phyloP scores from a whole-genome alignment of 2,797 vertebrate genomes.

The Silurus aristotelis region DNA sequence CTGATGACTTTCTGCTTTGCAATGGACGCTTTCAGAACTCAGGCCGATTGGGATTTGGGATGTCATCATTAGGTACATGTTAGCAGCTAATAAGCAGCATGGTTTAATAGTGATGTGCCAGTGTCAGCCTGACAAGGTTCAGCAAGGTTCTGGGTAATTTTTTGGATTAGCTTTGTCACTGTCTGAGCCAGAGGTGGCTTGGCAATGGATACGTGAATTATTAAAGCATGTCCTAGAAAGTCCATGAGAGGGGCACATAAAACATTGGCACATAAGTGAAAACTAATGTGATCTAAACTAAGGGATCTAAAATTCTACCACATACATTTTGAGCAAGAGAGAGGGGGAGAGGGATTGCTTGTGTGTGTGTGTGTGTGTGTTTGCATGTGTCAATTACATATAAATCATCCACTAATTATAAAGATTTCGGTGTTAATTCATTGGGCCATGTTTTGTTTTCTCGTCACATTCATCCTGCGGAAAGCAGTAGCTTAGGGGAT shows the following conservation, averaged over 20 bases:
- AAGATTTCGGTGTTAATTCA: no score
- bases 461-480: no score
- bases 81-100: slow-evolving; percentile 4
- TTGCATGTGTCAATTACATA: no score
- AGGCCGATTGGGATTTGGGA: not conserved
- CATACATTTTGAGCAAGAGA: no score
- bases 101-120: slow-evolving; percentile 5
- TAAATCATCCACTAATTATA: no score
- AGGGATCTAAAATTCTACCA: no score
- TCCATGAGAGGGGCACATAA: no score
- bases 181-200: not conserved
- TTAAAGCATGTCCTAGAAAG: not conserved
- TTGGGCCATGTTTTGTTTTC: no score
- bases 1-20: not conserved
- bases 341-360: no score
- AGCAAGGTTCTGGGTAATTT: not conserved
- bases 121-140: not conserved
- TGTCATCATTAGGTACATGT: not conserved
- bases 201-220: not conserved
- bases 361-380: no score
- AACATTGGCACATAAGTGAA: not conserved
- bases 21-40: not conserved
- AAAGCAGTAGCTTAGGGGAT: no score
- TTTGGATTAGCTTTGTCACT: not conserved
- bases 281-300: no score